Base-by-base conservation (phyloP, 2,888 invertebrate genomes). In the Tubiluchus corallicola region DNA sequence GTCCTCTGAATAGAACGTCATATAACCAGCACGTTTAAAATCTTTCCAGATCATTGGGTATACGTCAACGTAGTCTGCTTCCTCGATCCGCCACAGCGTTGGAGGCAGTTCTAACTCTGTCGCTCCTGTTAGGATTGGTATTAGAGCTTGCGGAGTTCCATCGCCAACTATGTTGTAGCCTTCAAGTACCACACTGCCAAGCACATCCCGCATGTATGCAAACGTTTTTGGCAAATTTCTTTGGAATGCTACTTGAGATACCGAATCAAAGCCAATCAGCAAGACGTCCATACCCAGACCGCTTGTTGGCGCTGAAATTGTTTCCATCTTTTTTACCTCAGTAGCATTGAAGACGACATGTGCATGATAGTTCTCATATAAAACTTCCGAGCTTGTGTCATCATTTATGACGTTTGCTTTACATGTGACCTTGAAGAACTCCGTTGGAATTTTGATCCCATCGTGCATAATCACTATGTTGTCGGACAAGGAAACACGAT, bases 41-140 rank as follows among this genome's bases (percentile, higher is more conserved):
- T 79, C 74, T 52, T 81, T 77, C 79, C 88, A 90, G 50, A 88
- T 73, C 67, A 87, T 80, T 0, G 85, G 84, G 67, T 82, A 82
- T 0, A 73, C 67, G 59, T 88, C 76, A 1, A 88, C 74, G 41
- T 69, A 73, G 13, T 69, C 63, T 0, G 79, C 75, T 2, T 64
- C 63, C 37, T 67, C 60, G 60, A 74, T 70, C 40, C 76, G 68
- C 62, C 77, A 77, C 50, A 87, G 71, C 0, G 82, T 79, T 56
- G 87, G 85, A 0, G 87, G 87, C 40, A 87, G 60, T 59, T 88
- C 88, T n/a, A 81, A 62, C 61, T 88, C 88, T 4, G 65, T 67
- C 49, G 62, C 60, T 2, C 88, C 87, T 0, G 87, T 84, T 1
- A 88, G 66, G 47, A 88, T 77, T 0, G 88, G 88, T 51, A 87